phyloP scores from a whole-genome alignment of 2,113 vertebrate species.

The Circaetus gallicus region DNA sequence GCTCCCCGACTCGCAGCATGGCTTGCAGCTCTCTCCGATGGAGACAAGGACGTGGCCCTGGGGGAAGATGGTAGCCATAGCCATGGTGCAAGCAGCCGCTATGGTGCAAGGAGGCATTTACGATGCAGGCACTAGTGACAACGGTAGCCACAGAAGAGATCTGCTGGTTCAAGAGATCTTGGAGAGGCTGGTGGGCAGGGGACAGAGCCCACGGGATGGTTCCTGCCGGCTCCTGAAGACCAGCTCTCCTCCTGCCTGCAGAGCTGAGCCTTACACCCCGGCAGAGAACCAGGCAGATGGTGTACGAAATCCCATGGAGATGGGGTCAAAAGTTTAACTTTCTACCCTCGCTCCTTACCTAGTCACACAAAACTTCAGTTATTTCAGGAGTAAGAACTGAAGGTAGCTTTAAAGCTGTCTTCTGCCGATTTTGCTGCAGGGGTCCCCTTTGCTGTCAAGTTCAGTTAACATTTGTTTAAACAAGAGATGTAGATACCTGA shows the following conservation, averaged over 20 bases:
- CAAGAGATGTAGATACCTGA: slow-evolving; percentile 50
- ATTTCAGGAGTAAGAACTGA: slow-evolving; percentile 41
- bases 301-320: background rate
- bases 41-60: accelerated
- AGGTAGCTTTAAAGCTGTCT: slow-evolving; percentile 28
- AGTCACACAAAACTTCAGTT: slow-evolving; percentile 37
- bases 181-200: background rate
- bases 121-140: background rate
- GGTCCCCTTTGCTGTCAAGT: slow-evolving; percentile 45
- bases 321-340: slow-evolving; percentile 64
- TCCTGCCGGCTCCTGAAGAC: background rate
- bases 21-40: background rate
- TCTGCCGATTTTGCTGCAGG: slow-evolving; percentile 51
- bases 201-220: background rate
- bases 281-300: background rate
- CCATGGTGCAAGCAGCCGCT: background rate
- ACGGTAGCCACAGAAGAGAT: background rate
- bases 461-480: slow-evolving; percentile 46
- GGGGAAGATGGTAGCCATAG: background rate
- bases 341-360: slow-evolving; percentile 27
- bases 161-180: background rate
- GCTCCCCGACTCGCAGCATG: background rate
- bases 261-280: background rate
- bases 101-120: background rate
- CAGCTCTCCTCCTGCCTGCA: background rate